Percentiles rank a stretch among this genome's conserved stretches.
Evolutionary conservation across 2,888 invertebrate genomes (phyloP).

Genomic region (Harmothoe impar): DNA sequence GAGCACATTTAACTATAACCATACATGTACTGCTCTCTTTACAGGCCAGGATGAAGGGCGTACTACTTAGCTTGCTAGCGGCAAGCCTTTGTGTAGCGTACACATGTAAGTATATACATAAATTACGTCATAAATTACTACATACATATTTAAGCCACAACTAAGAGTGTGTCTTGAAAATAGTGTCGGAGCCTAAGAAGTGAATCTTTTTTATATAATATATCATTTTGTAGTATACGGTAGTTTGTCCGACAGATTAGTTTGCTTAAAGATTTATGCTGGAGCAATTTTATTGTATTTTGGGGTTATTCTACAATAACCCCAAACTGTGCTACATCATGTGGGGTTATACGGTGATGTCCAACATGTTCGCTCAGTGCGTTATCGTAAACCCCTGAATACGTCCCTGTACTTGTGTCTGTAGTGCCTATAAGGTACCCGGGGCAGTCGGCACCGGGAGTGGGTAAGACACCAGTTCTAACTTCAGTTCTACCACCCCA

Average conservation of each 20-base stretch:
- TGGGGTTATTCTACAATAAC: too few relatives aligned
- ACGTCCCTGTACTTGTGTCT: background rate
- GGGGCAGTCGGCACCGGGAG: background rate
- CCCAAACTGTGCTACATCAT: too few relatives aligned
- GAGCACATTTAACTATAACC: too few relatives aligned
- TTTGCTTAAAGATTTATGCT: too few relatives aligned
- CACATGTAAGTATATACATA: conserved; percentile 34
- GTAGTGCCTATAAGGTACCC: background rate
- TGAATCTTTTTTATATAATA: background rate
- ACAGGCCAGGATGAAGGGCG: conserved; percentile 3
- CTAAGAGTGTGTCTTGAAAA: background rate
- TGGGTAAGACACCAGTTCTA: background rate
- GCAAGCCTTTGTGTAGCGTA: conserved; percentile 4
- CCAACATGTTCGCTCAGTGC: too few relatives aligned
- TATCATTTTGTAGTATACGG: background rate
- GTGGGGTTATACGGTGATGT: too few relatives aligned
- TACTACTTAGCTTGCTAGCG: background rate
- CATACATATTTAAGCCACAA: background rate
- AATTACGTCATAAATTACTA: background rate
- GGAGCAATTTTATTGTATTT: too few relatives aligned
- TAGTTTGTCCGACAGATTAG: background rate
- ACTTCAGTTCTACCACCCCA: background rate
- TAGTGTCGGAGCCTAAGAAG: background rate
- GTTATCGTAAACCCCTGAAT: background rate
- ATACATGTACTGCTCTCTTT: background rate